Evolutionary conservation across 2,888 invertebrate species (phyloP), one percentile per base, ranked within the genome.

Genomic region (Lymantria dispar): DNA sequence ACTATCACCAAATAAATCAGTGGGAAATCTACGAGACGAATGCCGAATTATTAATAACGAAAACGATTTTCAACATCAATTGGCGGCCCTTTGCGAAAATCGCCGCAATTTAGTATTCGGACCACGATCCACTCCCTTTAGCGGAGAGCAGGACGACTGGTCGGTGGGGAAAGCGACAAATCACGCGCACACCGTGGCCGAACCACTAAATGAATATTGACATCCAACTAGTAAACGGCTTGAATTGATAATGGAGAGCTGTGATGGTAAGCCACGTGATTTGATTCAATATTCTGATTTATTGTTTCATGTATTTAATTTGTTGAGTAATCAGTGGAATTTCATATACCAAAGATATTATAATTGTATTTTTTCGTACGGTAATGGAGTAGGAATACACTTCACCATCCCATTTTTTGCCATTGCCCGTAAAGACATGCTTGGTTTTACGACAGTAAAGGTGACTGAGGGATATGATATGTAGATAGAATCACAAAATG

Each of bases 191-290:
- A 65, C 64, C 68, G 54, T 59, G 66, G 66, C 60, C 62, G 52
- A 45, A 48, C 60, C 58, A 56, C 80, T 85, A 87, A 89, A 90
- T 90, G 85, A 89, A 88, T 90, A 90, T 89, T 90, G 90, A 90
- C 90, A 87, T 80, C 85, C 78, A 76, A 80, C 78, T 82, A 83
- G 80, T 74, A 74, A 83, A 80, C 77, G 82, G 81, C 76, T 80
- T 82, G 88, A 89, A 89, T 88, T 85, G 82, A 82, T 88, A 88
- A 88, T 84, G 65, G 76, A 67, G 62, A 68, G 52, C 58, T 63
- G 68, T 54, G 56, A 54, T 54, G 38, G 55, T 47, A 48, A 54
- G 54, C 40, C 14, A 14, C 14, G 10, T 3, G 38, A 38, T 12
- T 38, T 38, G 38, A 38, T 38, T 9, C 11, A 38, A 38, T 12